A percentile compares a stretch with the other conserved stretches of the same genome.
Conservation (phyloP, 2,888 invertebrate genomes). For the Erannis defoliaria region DNA sequence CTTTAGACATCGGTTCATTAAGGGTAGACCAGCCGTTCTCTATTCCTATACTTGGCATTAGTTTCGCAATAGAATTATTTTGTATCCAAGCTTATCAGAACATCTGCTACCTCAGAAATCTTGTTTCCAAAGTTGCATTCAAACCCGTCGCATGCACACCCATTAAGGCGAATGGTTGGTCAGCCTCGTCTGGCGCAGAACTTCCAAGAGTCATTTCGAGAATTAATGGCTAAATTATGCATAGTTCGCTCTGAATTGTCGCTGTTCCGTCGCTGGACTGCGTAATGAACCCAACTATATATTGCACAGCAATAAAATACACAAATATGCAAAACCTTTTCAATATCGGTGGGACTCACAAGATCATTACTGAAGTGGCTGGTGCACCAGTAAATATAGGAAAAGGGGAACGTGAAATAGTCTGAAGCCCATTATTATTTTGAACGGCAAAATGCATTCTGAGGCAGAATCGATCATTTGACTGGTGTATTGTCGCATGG, state of each 20-base stretch:
- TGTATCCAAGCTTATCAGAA: conserved; percentile 36
- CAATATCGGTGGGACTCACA: conserved; percentile 22
- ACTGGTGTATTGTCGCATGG: conserved; percentile 60
- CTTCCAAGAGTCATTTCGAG: conserved; percentile 80
- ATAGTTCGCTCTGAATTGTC: conserved; percentile 80
- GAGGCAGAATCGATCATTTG: conserved; percentile 65
- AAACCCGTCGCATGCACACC: conserved; percentile 63
- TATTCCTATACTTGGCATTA: conserved; percentile 23
- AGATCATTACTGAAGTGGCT: conserved; percentile 29
- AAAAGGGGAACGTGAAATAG: conserved; percentile 47
- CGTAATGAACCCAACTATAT: conserved; percentile 74
- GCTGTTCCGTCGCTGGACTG: conserved; percentile 71
- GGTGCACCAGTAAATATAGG: conserved; percentile 40
- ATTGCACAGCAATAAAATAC: conserved; percentile 66
- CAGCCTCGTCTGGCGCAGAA: conserved; percentile 75
- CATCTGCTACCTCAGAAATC: conserved; percentile 38
- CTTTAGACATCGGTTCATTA: conserved; percentile 40
- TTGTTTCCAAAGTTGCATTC: conserved; percentile 66
- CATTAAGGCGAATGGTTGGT: conserved; percentile 65
- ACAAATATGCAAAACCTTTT: conserved; percentile 32
- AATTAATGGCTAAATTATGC: conserved; percentile 84
- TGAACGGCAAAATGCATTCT: conserved; percentile 58
- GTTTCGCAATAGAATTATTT: conserved; percentile 39
- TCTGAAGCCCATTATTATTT: conserved; percentile 60
- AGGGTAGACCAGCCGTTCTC: conserved; percentile 26